These are phyloP conservation scores for Geodia barretti DNA, from an alignment of 37 sponge, comb jelly and placozoan genomes.

Conservation along the genomic window DNA sequence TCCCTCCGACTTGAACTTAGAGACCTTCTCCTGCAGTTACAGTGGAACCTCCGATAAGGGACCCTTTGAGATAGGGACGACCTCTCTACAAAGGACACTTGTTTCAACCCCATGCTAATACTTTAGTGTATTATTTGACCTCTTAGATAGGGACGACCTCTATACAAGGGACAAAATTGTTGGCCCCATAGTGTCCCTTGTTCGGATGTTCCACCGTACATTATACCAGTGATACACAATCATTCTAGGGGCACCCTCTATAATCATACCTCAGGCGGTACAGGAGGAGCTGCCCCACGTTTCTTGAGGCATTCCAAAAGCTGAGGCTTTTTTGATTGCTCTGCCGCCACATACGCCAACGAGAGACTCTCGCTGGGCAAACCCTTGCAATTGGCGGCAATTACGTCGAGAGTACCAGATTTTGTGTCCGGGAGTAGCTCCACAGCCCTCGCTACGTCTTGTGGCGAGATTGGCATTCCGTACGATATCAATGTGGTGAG, in stretches of 20 bases:
- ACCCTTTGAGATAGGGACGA: too few relatives aligned
- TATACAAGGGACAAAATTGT: too few relatives aligned
- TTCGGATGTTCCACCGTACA: too few relatives aligned
- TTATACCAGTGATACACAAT: too few relatives aligned
- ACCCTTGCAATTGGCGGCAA: not conserved
- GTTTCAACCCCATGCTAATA: too few relatives aligned
- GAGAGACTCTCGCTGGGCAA: not conserved
- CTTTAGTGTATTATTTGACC: too few relatives aligned
- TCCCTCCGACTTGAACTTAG: slow-evolving; percentile 17
- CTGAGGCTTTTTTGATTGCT: not conserved
- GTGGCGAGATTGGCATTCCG: slow-evolving; percentile 11
- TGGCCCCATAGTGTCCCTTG: too few relatives aligned
- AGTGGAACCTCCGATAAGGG: too few relatives aligned
- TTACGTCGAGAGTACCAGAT: not conserved
- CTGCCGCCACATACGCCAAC: not conserved
- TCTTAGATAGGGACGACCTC: too few relatives aligned
- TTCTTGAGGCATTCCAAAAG: not conserved
- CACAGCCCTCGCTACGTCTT: not conserved
- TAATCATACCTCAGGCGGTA: not conserved
- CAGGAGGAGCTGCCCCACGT: not conserved
- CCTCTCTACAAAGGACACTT: too few relatives aligned
- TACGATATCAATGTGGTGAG: slow-evolving; percentile 1
- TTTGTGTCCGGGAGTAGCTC: not conserved
- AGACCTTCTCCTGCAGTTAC: slow-evolving; percentile 2
- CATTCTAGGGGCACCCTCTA: too few relatives aligned